Evolutionary conservation across 2,113 vertebrate species (phyloP).

Genomic region (Cricetomys ansorgei): DNA sequence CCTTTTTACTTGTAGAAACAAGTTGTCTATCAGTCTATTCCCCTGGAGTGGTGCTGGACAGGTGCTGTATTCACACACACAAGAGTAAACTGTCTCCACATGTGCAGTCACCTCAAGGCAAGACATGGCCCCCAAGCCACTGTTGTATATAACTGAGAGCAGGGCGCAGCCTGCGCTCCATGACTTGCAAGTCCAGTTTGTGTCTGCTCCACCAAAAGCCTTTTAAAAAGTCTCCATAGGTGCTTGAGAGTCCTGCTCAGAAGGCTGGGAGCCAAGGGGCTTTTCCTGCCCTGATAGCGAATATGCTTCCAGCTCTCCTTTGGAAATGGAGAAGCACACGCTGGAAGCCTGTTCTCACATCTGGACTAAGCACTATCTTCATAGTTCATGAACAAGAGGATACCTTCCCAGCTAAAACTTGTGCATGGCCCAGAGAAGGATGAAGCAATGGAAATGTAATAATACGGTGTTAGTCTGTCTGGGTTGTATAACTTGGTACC

Average conservation of each 20-base stretch:
- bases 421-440: background rate
- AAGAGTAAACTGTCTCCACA: background rate
- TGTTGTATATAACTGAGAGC: background rate
- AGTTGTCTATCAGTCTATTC: background rate
- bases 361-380: background rate
- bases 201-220: conserved; percentile 30
- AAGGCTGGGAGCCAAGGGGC: background rate
- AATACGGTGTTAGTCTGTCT: background rate
- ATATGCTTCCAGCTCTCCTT: background rate
- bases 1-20: background rate
- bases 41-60: background rate
- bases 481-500: background rate
- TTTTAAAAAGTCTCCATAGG: conserved; percentile 63
- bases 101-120: background rate
- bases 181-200: conserved; percentile 54
- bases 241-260: background rate
- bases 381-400: background rate
- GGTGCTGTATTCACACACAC: background rate
- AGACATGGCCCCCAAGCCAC: background rate
- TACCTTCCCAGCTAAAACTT: background rate
- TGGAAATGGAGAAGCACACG: background rate
- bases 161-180: background rate
- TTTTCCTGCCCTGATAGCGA: background rate
- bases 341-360: conserved; percentile 32
- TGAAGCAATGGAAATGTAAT: background rate